A percentile compares a stretch with the other conserved stretches of the same genome.
Conservation (phyloP, 2,888 invertebrate species). For the Aleiodes testaceus region DNA sequence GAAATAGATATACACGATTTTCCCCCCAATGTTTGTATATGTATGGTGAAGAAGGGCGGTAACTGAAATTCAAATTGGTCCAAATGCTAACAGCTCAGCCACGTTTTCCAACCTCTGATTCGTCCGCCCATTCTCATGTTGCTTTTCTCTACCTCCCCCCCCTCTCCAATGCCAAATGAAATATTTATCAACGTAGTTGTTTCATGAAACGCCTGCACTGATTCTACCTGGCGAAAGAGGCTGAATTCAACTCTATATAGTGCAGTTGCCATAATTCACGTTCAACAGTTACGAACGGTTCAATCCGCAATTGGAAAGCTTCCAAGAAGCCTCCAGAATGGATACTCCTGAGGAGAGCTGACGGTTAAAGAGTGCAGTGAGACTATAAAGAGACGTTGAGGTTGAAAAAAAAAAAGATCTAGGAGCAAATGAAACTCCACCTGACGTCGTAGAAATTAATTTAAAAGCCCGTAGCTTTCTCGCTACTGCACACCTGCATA, state of each 20-base stretch:
- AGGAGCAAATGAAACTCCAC: background rate
- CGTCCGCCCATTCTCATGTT: slow-evolving; percentile 22
- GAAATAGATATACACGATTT: slow-evolving; percentile 4
- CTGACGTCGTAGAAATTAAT: slow-evolving; percentile 29
- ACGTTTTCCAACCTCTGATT: background rate
- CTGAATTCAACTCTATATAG: slow-evolving; percentile 13
- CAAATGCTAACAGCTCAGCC: slow-evolving; percentile 20
- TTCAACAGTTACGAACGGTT: slow-evolving; percentile 67
- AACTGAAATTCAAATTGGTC: slow-evolving; percentile 27
- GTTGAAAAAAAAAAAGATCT: background rate
- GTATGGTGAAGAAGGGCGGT: slow-evolving; percentile 19
- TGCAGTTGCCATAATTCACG: slow-evolving; percentile 66
- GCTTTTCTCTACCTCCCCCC: no score
- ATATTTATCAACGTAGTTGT: slow-evolving; percentile 27
- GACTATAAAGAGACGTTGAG: slow-evolving; percentile 14
- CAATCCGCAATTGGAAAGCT: slow-evolving; percentile 68
- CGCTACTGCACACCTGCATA: slow-evolving; percentile 55
- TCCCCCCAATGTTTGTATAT: slow-evolving; percentile 15
- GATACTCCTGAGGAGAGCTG: slow-evolving; percentile 18
- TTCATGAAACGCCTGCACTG: background rate
- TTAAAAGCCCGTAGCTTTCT: slow-evolving; percentile 53
- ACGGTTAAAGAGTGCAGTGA: background rate
- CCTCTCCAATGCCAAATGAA: slow-evolving; percentile 24
- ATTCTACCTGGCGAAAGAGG: slow-evolving; percentile 6
- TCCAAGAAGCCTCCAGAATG: slow-evolving; percentile 57